Evolutionary conservation across 2,888 invertebrate genomes (phyloP), one percentile per base, ranked within the genome.

Genomic region (Perdita meconis): DNA sequence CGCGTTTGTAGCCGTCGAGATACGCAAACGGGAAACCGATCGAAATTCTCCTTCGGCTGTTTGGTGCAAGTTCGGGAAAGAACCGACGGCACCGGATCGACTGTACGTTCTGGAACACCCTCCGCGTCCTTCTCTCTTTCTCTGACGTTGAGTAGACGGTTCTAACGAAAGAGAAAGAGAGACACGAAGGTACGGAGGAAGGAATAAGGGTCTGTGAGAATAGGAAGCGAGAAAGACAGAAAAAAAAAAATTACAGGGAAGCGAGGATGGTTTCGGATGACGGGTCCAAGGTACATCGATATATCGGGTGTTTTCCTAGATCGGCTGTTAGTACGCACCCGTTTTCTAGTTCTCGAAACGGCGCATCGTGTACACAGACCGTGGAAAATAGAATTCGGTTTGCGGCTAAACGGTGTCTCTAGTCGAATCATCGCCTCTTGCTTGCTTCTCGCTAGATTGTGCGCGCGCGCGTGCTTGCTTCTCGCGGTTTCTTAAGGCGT

Each of bases 321-420:
- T 67, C 59, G 67, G 59, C 36, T 64, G 60, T 61, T 61, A 75
- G 66, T 66, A 73, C 78, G 81, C 78, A 65, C 51, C 76, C 63
- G 50, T 82, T 42, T 63, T 65, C 60, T 70, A 53, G 26, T n/a
- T 60, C 26, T 61, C 53, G 57, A 59, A 65, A 63, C 56, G 34
- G 67, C 59, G 73, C 55, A 61, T 61, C 69, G 34, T 51, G 40
- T 44, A 65, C 69, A 50, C 72, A 67, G 64, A 74, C 59, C 56
- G 44, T 44, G 47, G 66, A 78, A 69, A 82, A 82, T 59, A 72
- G 44, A 73, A 50, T 56, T 36, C 65, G 73, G 70, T 59, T n/a
- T 59, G 56, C 57, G 53, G 42, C 65, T 30, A 53, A n/a, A 47
- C 56, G 56, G 51, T 36, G 22, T 53, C 44, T 74, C 38, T 63